Percentiles rank a stretch among this genome's conserved stretches.
Evolutionary conservation across 2,888 invertebrate genomes (phyloP).

Genomic region (Heliconius cydno): DNA sequence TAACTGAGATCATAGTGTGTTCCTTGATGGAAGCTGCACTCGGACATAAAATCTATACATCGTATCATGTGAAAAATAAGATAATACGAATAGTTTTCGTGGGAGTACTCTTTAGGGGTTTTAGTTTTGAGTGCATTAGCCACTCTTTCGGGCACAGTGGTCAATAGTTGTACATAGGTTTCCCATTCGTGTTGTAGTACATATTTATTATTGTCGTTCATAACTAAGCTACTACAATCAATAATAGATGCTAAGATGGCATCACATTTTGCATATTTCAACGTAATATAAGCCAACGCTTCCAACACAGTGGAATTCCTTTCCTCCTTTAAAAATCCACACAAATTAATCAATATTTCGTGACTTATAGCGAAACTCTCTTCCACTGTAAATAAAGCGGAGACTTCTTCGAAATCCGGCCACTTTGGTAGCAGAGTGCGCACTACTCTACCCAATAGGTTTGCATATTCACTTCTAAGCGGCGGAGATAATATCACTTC

Average conservation of each 20-base stretch:
- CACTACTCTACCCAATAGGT: constrained; percentile 77
- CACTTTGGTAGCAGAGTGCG: constrained; percentile 82
- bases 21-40: constrained; percentile 62
- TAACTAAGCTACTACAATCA: constrained; percentile 56
- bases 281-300: constrained; percentile 70
- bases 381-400: constrained; percentile 80
- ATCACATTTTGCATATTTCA: constrained; percentile 82
- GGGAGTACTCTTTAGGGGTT: constrained; percentile 83
- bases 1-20: constrained; percentile 68
- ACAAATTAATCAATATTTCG: constrained; percentile 77
- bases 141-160: constrained; percentile 87
- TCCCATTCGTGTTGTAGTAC: constrained; percentile 69
- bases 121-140: constrained; percentile 86
- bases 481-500: constrained; percentile 55
- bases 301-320: constrained; percentile 58
- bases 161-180: constrained; percentile 84
- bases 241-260: constrained; percentile 80
- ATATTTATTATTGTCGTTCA: constrained; percentile 46
- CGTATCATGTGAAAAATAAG: constrained; percentile 85
- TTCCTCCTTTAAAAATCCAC: constrained; percentile 75
- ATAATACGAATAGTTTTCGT: constrained; percentile 82
- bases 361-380: constrained; percentile 74
- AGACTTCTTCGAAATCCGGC: constrained; percentile 80
- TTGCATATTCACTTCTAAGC: constrained; percentile 74
- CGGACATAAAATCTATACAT: constrained; percentile 84